Evolutionary conservation across 2,888 invertebrate genomes (phyloP), one percentile per base, ranked within the genome.

Genomic region (Dryomyza anilis): DNA sequence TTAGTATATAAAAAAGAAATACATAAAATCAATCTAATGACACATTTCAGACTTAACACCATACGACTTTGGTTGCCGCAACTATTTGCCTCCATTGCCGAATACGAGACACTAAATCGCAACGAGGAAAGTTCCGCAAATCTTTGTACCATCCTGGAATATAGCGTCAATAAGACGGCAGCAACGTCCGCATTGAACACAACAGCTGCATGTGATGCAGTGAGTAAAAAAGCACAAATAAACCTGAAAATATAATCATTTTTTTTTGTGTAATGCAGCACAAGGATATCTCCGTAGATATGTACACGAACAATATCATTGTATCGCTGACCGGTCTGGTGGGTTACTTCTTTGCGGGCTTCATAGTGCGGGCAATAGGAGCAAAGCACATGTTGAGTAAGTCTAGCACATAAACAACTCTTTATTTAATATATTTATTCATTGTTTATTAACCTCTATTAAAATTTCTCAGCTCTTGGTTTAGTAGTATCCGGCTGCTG

Each of bases 51-150:
- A 27, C 85, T 91, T 70, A 94, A 94, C 76, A 93, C 94, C 0
- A 84, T 95, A 43, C 89, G 94, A 16, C 86, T 95, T 33, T 95
- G 95, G 94, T 86, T 94, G 71, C 95, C 95, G 0, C 93, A 94
- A 78, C 85, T 95, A 19, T 94, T 94, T 70, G 88, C 91, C 61
- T 90, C 91, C 79, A 89, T 91, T 50, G 84, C 85, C 21, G 83
- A 84, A 53, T 86, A 81, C 71, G 84, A 85, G 65, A 77, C 79
- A 14, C 72, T 79, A 16, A 74, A 81, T 62, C 75, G 74, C 0
- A 50, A 48, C 14, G 46, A 65, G n/a, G 64, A 70, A 25, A 63
- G 48, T 0, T 68, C 73, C 1, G 71, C 75, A n/a, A 75, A 75
- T 64, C 72, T 83, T 59, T 83, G 83, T 65, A 74, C 74, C 2